Evolutionary conservation across 2,113 vertebrate species (phyloP).

Genomic region (Lipophrys pholis): DNA sequence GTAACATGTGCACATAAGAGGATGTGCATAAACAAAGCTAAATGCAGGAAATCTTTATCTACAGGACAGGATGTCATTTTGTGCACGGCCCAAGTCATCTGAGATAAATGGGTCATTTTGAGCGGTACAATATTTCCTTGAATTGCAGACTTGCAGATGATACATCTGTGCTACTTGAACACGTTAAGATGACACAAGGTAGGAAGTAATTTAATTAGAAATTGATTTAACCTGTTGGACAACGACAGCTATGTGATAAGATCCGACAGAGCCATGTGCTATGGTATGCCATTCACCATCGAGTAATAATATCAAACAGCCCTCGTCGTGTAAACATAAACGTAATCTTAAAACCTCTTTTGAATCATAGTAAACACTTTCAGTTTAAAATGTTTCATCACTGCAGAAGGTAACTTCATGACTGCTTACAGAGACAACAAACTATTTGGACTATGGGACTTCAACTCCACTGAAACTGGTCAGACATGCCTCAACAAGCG

Average conservation of each 20-base stretch:
- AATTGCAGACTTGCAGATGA: conserved; percentile 16
- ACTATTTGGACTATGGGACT: conserved; percentile 53
- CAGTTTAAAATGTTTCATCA: not conserved
- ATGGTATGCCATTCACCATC: not conserved
- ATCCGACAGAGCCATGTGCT: not conserved
- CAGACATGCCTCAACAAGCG: conserved; percentile 33
- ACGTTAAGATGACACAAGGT: not conserved
- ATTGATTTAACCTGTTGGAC: not conserved
- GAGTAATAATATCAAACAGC: not conserved
- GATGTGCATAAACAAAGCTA: conserved; percentile 55
- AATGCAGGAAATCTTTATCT: conserved; percentile 73
- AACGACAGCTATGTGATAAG: not conserved
- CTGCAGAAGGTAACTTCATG: conserved; percentile 21
- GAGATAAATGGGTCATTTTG: conserved; percentile 58
- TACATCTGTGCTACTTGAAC: not conserved
- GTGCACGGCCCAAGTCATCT: conserved; percentile 40
- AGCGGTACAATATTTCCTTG: conserved; percentile 34
- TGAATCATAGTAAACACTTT: not conserved
- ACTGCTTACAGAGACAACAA: conserved; percentile 53
- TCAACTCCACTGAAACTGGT: conserved; percentile 29
- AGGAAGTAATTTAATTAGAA: not conserved
- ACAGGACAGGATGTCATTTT: conserved; percentile 68
- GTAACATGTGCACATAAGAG: conserved; percentile 15
- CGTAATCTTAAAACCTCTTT: not conserved
- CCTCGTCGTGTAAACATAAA: not conserved